These are phyloP conservation scores for Malthinus seriepunctatus DNA, from an alignment of 2,888 invertebrate genomes.

Conservation along the genomic window DNA sequence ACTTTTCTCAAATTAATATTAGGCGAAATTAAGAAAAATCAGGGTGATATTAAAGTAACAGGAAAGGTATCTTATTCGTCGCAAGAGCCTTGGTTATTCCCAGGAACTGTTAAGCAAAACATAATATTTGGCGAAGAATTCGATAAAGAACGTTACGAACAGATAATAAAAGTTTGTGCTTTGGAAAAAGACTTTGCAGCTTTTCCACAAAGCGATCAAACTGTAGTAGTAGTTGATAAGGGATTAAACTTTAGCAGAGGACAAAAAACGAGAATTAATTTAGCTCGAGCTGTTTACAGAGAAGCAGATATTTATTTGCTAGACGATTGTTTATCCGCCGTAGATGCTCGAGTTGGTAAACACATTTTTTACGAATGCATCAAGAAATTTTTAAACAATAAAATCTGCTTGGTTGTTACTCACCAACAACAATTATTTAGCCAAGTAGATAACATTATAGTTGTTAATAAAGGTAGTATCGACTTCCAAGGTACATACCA, in stretches of 20 bases:
- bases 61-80: conserved; percentile 63
- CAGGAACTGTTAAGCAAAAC: conserved; percentile 68
- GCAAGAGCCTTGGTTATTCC: conserved; percentile 64
- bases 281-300: conserved; percentile 73
- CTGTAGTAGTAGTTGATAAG: conserved; percentile 71
- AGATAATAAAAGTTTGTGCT: conserved; percentile 65
- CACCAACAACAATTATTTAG: conserved; percentile 66
- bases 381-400: conserved; percentile 57
- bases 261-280: conserved; percentile 75
- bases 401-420: conserved; percentile 64
- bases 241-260: conserved; percentile 79
- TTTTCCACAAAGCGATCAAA: conserved; percentile 72
- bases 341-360: conserved; percentile 72
- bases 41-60: conserved; percentile 66
- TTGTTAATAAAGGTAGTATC: conserved; percentile 59
- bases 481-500: conserved; percentile 63
- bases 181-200: conserved; percentile 68
- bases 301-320: conserved; percentile 74
- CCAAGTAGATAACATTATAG: conserved; percentile 57
- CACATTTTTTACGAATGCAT: conserved; percentile 73
- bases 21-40: conserved; percentile 67
- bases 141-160: conserved; percentile 59
- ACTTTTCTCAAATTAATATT: conserved; percentile 59
- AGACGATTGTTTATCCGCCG: conserved; percentile 78
- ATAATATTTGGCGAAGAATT: conserved; percentile 70